Percentiles rank a stretch among this genome's conserved stretches.
Conservation (phyloP, 2,797 vertebrate genomes). For the Myotis vivesi region DNA sequence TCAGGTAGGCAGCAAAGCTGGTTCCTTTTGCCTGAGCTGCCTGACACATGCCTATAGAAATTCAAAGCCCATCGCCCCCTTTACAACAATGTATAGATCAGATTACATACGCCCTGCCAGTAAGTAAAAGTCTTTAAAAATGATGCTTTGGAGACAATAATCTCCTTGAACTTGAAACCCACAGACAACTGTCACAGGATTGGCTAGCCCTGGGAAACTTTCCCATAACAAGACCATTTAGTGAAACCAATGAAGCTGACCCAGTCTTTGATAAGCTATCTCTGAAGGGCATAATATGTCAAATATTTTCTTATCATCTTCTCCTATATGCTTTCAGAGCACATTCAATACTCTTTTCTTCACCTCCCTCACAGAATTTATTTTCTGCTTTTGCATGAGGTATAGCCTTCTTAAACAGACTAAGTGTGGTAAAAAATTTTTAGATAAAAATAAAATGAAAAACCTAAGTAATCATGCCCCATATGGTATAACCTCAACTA, state of each 20-base stretch:
- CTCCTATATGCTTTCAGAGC: slow-evolving; percentile 35
- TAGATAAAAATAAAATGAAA: slow-evolving; percentile 28
- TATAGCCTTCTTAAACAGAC: not conserved
- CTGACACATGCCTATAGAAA: slow-evolving; percentile 50
- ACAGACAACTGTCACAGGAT: slow-evolving; percentile 73
- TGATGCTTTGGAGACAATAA: slow-evolving; percentile 75
- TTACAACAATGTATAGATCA: slow-evolving; percentile 76
- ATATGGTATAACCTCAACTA: not conserved
- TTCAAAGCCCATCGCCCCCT: slow-evolving; percentile 50
- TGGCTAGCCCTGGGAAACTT: slow-evolving; percentile 73
- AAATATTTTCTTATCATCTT: slow-evolving; percentile 57
- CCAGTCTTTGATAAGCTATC: slow-evolving; percentile 68
- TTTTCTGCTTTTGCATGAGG: slow-evolving; percentile 32
- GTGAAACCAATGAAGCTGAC: slow-evolving; percentile 78
- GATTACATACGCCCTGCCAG: slow-evolving; percentile 65
- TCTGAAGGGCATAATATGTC: slow-evolving; percentile 36
- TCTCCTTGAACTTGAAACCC: slow-evolving; percentile 76
- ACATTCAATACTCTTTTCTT: not conserved
- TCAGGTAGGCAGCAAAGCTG: slow-evolving; percentile 54
- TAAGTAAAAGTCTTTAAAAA: slow-evolving; percentile 79
- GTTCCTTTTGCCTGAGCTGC: not conserved
- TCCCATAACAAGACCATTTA: slow-evolving; percentile 77
- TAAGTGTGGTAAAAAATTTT: not conserved
- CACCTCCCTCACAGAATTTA: slow-evolving; percentile 27
- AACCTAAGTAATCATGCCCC: not conserved